These are phyloP conservation scores for Hydrophis major DNA, from an alignment of 2,797 vertebrate species.

Conservation along the genomic window DNA sequence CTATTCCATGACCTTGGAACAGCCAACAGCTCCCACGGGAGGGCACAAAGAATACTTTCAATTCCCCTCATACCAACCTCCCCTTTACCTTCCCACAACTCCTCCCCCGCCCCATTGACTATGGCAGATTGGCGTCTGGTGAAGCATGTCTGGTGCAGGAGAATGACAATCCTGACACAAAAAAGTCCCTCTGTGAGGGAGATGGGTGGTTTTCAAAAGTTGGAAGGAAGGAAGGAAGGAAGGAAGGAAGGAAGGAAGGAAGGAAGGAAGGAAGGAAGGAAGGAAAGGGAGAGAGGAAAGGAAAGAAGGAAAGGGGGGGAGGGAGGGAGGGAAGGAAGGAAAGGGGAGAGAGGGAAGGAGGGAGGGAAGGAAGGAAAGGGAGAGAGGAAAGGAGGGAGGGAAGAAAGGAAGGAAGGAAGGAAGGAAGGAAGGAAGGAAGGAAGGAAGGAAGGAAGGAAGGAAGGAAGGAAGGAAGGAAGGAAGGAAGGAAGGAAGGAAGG, in stretches of 20 bases:
- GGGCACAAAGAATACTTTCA: not conserved
- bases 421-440: fast-evolving
- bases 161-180: not conserved
- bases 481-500: not conserved
- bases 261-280: not conserved
- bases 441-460: not conserved
- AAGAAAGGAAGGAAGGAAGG: not conserved
- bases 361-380: too few relatives aligned
- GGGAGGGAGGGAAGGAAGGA: too few relatives aligned
- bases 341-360: not conserved
- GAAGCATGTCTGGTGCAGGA: not conserved
- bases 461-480: too few relatives aligned
- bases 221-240: not conserved
- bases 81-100: not conserved
- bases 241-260: fast-evolving
- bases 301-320: too few relatives aligned
- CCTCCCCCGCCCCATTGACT: not conserved
- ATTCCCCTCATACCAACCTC: not conserved
- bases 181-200: not conserved
- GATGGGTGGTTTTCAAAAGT: not conserved
- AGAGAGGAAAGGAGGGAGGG: too few relatives aligned
- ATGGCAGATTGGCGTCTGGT: not conserved
- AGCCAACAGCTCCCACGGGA: not conserved
- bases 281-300: too few relatives aligned
- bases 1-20: not conserved